A percentile compares a stretch with the other conserved stretches of the same genome.
phyloP scores from a whole-genome alignment of 2,888 invertebrate genomes.

The Megamerina dolium region DNA sequence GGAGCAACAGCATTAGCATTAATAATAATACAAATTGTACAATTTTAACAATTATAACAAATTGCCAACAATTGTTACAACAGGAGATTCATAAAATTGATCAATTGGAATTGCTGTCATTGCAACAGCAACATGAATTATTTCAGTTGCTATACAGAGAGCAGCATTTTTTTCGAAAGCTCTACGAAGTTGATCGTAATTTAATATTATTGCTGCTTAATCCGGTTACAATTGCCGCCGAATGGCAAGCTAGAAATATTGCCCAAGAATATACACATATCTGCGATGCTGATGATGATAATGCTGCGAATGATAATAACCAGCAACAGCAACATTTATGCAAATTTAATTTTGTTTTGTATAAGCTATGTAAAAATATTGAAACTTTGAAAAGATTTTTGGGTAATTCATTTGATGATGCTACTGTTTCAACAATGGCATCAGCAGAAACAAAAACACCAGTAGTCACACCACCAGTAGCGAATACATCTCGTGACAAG shows the following conservation, averaged over 20 bases:
- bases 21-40: constrained; percentile 9
- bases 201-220: constrained; percentile 41
- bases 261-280: not conserved
- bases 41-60: constrained; percentile 23
- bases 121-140: constrained; percentile 33
- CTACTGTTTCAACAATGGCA: not conserved
- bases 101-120: constrained; percentile 31
- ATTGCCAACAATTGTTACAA: constrained; percentile 28
- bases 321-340: too few species aligned
- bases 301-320: constrained; percentile 4
- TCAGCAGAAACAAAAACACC: not conserved
- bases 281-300: not conserved
- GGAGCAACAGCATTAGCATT: not conserved
- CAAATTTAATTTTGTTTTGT: constrained; percentile 34
- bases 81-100: constrained; percentile 43
- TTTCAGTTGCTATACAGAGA: constrained; percentile 36
- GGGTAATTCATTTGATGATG: constrained; percentile 36
- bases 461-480: not conserved
- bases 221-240: constrained; percentile 36
- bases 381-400: constrained; percentile 44
- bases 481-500: not conserved
- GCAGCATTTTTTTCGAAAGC: constrained; percentile 40
- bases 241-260: constrained; percentile 24
- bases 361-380: constrained; percentile 44
- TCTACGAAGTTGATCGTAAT: constrained; percentile 44